Percentiles rank a stretch among this genome's conserved stretches.
phyloP scores from a whole-genome alignment of 2,797 vertebrate species.

The Alectoris magna region DNA sequence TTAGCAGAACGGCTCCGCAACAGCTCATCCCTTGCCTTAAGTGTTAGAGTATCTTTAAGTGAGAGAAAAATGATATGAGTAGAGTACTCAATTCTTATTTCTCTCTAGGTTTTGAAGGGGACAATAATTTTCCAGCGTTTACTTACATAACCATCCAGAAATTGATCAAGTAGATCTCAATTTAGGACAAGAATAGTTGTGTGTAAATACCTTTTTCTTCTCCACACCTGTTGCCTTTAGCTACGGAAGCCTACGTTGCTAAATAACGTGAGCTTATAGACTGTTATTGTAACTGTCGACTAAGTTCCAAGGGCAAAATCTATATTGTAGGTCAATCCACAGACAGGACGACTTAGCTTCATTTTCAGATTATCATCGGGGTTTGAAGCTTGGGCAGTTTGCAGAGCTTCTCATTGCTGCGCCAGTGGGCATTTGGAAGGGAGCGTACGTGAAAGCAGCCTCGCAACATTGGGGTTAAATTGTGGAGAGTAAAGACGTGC shows the following conservation, averaged over 20 bases:
- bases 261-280: not conserved
- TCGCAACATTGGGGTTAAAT: not conserved
- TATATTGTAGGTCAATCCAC: not conserved
- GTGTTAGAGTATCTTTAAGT: not conserved
- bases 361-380: not conserved
- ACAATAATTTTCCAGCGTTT: not conserved
- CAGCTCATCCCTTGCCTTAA: not conserved
- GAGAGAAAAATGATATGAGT: not conserved
- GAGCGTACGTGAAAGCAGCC: not conserved
- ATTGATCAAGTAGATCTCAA: not conserved
- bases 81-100: not conserved
- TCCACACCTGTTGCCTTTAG: not conserved
- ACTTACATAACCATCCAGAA: not conserved
- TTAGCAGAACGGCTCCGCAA: not conserved
- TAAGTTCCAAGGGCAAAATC: not conserved
- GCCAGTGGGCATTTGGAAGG: not conserved
- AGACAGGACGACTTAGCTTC: not conserved
- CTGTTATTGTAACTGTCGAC: not conserved
- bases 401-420: not conserved
- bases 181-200: not conserved
- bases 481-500: rapidly evolving
- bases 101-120: not conserved
- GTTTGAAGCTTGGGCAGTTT: not conserved
- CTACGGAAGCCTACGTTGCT: not conserved
- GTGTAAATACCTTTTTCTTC: not conserved